These are phyloP conservation scores for Tridacna gigas DNA, from an alignment of 2,888 invertebrate genomes.

Conservation along the genomic window DNA sequence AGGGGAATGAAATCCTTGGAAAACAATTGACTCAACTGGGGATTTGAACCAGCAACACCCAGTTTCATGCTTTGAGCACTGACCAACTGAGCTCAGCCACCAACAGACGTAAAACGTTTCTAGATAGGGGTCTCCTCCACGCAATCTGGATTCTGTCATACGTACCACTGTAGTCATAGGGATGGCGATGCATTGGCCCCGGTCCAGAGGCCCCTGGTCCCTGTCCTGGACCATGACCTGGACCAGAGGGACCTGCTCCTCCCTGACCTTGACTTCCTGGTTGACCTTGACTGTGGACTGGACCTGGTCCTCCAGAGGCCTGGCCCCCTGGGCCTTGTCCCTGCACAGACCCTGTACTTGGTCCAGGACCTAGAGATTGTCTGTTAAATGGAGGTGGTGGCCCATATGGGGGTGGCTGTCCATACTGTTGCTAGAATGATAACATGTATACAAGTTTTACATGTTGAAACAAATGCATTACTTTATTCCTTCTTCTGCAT, in stretches of 20 bases:
- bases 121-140: no score
- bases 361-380: slow-evolving; percentile 49
- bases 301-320: not conserved
- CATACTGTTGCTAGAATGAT: slow-evolving; percentile 81
- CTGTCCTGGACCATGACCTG: not conserved
- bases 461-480: no score
- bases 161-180: slow-evolving; percentile 58
- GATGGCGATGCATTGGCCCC: slow-evolving; percentile 37
- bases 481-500: no score
- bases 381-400: slow-evolving; percentile 57
- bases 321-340: not conserved
- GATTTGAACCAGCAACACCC: no score
- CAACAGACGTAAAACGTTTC: no score
- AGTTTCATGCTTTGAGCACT: no score
- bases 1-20: no score
- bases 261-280: not conserved
- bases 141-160: not conserved
- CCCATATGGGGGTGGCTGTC: slow-evolving; percentile 87
- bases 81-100: no score
- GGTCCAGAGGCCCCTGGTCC: slow-evolving; percentile 36
- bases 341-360: slow-evolving; percentile 4
- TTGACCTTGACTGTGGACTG: not conserved
- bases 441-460: not conserved
- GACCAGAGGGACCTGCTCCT: not conserved
- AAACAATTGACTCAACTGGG: no score